Evolutionary conservation across 2,888 invertebrate genomes (phyloP), one percentile per base, ranked within the genome.

Genomic region (Epiblema foenella): DNA sequence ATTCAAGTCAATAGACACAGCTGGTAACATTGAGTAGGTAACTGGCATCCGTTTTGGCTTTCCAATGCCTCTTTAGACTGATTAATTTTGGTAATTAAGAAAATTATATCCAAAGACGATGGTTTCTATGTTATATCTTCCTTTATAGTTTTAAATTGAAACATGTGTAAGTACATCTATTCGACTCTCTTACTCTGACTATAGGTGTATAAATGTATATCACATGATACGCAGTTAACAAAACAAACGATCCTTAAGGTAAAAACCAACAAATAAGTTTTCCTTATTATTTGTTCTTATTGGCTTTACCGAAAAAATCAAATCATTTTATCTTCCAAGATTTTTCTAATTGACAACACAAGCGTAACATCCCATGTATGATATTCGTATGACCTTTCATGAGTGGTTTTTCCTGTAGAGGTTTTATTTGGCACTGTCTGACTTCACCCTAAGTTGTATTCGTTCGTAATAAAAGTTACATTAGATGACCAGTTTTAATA

Each of bases 241-340:
- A 46, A 46, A 46, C n/a, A 46, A 46, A n/a, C 46, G 7, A 39
- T 39, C 12, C 12, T 46, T 46, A 46, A 15, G 46, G 46, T 8
- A 46, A 46, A n/a, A 46, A n/a, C n/a, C 12, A 46, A 42, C 15
- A 46, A 33, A 33, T 7, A 46, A 46, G 46, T 46, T 46, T 46
- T 46, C 46, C 46, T 46, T n/a, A n/a, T 46, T 46, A 46, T 46
- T n/a, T 46, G n/a, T 46, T 46, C n/a, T 46, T 46, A 46, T 46
- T 46, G 46, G 46, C 46, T 46, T 46, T n/a, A 46, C 8, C n/a
- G 8, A n/a, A 46, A 8, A n/a, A 42, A 42, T 42, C 42, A 42
- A 42, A 46, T n/a, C 46, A 46, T 46, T n/a, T 46, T 15, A 2
- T 46, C 42, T 42, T 42, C n/a, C 46, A n/a, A n/a, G n/a, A 46